Conservation (phyloP, 2,113 vertebrate genomes). For the Aphyosemion australe region DNA sequence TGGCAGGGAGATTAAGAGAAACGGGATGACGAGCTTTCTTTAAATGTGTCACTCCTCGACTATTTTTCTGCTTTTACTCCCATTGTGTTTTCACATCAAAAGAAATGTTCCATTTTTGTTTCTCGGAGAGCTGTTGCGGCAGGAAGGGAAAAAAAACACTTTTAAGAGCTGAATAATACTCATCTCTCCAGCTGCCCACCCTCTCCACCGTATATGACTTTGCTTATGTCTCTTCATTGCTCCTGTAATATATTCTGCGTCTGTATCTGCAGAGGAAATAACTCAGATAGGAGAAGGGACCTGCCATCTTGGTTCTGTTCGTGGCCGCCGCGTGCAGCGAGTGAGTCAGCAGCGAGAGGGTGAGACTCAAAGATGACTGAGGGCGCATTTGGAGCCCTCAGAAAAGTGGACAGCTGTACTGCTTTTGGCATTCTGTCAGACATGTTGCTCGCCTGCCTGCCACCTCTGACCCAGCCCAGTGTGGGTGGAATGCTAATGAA, state of each 20-base stretch:
- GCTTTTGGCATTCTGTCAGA: conserved; percentile 62
- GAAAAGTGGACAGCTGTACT: conserved; percentile 59
- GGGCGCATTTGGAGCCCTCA: conserved; percentile 42
- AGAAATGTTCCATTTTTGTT: conserved; percentile 43
- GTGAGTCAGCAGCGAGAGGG: conserved; percentile 65
- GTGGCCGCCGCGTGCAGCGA: conserved; percentile 45
- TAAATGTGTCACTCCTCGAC: conserved; percentile 56
- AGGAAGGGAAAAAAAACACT: conserved; percentile 18
- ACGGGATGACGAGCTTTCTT: conserved; percentile 29
- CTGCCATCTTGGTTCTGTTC: conserved; percentile 60
- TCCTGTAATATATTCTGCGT: conserved; percentile 31
- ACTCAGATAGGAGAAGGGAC: conserved; percentile 52
- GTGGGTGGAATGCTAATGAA: conserved; percentile 64
- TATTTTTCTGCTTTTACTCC: conserved; percentile 39
- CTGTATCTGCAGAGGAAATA: conserved; percentile 62
- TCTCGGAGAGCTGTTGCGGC: conserved; percentile 22
- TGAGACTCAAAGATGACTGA: conserved; percentile 40
- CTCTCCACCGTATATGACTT: conserved; percentile 21
- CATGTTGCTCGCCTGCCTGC: conserved; percentile 43
- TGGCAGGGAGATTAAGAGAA: conserved; percentile 51
- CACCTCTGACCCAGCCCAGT: conserved; percentile 55
- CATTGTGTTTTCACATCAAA: conserved; percentile 52
- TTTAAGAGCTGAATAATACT: conserved; percentile 42
- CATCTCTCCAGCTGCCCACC: conserved; percentile 31
- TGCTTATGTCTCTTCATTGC: conserved; percentile 25